Percentiles rank a stretch among this genome's conserved stretches.
These are phyloP conservation scores for Lottia gigantea DNA, from an alignment of 2,888 invertebrate genomes.

Conservation along the genomic window DNA sequence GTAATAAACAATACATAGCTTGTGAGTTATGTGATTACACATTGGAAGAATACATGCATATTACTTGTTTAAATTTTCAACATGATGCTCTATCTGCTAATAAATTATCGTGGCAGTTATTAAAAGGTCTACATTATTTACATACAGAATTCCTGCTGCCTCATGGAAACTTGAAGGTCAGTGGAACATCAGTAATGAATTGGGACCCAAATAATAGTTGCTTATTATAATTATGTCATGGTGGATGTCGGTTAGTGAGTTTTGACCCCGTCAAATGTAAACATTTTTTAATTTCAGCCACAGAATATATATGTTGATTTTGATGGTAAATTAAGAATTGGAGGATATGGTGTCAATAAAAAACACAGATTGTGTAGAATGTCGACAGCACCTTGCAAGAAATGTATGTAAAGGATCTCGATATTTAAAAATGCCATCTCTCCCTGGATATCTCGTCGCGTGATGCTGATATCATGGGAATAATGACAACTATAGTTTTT, in stretches of 20 bases:
- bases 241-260: too few relatives aligned
- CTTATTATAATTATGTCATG: too few relatives aligned
- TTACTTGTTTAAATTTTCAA: slow-evolving; percentile 33
- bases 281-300: slow-evolving; percentile 46
- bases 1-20: slow-evolving; percentile 48
- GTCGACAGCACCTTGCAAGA: slow-evolving; percentile 9
- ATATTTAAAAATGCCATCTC: too few relatives aligned
- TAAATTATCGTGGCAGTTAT: slow-evolving; percentile 56
- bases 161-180: slow-evolving; percentile 59
- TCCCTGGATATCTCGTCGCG: too few relatives aligned
- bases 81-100: slow-evolving; percentile 36
- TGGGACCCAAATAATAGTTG: too few relatives aligned
- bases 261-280: too few relatives aligned
- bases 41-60: slow-evolving; percentile 51
- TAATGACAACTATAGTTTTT: too few relatives aligned
- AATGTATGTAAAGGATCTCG: background rate
- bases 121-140: slow-evolving; percentile 55
- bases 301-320: slow-evolving; percentile 55
- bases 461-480: too few relatives aligned
- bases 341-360: slow-evolving; percentile 44
- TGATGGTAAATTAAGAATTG: slow-evolving; percentile 50
- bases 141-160: slow-evolving; percentile 52
- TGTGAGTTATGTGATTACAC: slow-evolving; percentile 60
- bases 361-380: slow-evolving; percentile 15
- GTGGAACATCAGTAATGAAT: too few relatives aligned